Conservation (phyloP, 2,888 invertebrate species). For the Punctoribates punctum region DNA sequence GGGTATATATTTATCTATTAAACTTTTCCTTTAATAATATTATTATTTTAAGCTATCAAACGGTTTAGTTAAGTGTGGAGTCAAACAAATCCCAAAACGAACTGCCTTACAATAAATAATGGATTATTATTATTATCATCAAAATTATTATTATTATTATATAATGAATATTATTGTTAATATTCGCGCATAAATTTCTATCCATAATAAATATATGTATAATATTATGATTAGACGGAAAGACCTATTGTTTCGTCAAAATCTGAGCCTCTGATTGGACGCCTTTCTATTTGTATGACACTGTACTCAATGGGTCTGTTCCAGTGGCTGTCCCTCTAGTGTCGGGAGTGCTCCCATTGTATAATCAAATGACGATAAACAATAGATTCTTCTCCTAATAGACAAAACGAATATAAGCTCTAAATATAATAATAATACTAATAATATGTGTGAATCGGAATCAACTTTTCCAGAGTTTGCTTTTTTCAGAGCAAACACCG, state of each 20-base stretch:
- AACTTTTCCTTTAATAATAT: background rate
- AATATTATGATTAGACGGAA: conserved; percentile 13
- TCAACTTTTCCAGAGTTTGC: no score
- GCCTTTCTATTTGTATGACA: background rate
- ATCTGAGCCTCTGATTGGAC: conserved; percentile 16
- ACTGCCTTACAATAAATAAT: conserved; percentile 27
- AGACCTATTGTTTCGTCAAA: conserved; percentile 16
- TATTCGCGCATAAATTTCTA: background rate
- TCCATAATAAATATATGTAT: background rate
- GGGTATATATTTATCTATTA: background rate
- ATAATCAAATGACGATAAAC: conserved; percentile 19
- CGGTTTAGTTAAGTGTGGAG: conserved; percentile 21
- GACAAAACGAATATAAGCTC: no score
- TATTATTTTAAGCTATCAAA: conserved; percentile 37
- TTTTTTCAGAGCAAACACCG: no score
- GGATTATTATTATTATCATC: conserved; percentile 29
- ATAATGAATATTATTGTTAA: conserved; percentile 24
- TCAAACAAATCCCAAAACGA: conserved; percentile 35
- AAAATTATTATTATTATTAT: conserved; percentile 23
- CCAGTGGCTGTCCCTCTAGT: background rate
- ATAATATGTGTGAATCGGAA: no score
- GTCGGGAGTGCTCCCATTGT: background rate
- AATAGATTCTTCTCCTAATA: background rate
- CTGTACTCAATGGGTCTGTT: no score
- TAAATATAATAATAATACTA: no score